Conservation (phyloP, 2,797 vertebrate species). For the Crocidura indochinensis region DNA sequence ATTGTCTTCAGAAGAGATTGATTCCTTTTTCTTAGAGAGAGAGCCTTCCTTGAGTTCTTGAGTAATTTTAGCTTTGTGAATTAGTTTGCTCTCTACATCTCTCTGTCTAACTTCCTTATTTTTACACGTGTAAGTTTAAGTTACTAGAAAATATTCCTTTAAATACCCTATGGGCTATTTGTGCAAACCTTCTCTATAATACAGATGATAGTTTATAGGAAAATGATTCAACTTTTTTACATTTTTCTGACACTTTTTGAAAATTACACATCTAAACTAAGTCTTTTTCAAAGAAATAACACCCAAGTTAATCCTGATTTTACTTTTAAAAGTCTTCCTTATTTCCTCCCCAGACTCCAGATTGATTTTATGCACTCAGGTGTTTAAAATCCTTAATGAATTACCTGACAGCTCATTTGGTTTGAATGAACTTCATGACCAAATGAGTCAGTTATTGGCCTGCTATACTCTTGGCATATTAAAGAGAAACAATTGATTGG, state of each 20-base stretch:
- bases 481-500: constrained; percentile 68
- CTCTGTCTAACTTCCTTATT: background rate
- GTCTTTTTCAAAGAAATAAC: constrained; percentile 22
- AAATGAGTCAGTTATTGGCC: constrained; percentile 52
- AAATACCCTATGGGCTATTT: background rate
- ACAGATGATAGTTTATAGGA: background rate
- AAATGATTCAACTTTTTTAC: background rate
- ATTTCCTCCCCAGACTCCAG: constrained; percentile 32
- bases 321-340: constrained; percentile 56
- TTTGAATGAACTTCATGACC: constrained; percentile 37
- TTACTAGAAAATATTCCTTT: background rate
- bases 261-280: background rate
- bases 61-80: background rate
- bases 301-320: constrained; percentile 34
- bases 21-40: background rate
- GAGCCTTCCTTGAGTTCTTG: background rate
- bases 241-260: constrained; percentile 41
- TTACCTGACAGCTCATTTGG: constrained; percentile 67
- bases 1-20: background rate
- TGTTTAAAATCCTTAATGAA: constrained; percentile 68
- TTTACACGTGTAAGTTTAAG: background rate
- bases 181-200: background rate
- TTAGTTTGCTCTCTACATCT: background rate
- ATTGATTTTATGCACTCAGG: constrained; percentile 15
- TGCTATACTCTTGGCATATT: constrained; percentile 9